A percentile compares a stretch with the other conserved stretches of the same genome.
Conservation (phyloP, 2,797 vertebrate genomes). For the Lutjanus argentimaculatus region DNA sequence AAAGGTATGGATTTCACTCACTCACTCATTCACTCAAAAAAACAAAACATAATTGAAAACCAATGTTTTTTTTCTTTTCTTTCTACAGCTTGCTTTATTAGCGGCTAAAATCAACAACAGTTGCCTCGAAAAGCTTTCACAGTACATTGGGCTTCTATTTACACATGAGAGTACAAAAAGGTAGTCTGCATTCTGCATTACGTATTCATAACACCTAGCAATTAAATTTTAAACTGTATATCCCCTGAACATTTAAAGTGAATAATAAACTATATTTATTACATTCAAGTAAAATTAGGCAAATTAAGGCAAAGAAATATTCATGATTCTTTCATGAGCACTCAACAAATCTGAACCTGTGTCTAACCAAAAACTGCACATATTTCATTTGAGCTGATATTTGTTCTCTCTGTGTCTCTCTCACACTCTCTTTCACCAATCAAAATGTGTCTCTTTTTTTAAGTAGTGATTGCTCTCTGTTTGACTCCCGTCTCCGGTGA, state of each 20-base stretch:
- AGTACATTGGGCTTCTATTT: conserved; percentile 18
- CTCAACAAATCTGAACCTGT: conserved; percentile 21
- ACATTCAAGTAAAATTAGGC: conserved; percentile 7
- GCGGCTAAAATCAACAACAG: conserved; percentile 21
- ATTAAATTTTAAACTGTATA: conserved; percentile 8
- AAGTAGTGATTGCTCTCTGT: conserved; percentile 62
- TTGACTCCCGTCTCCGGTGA: conserved; percentile 67
- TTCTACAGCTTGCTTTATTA: conserved; percentile 67
- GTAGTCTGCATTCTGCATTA: conserved; percentile 16
- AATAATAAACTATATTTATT: neutral
- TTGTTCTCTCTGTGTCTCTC: conserved; percentile 24
- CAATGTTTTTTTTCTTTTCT: conserved; percentile 9
- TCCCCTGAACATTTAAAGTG: neutral
- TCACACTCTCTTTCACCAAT: conserved; percentile 45
- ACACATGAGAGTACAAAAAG: conserved; percentile 8
- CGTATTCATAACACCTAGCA: conserved; percentile 21
- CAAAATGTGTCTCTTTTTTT: conserved; percentile 54
- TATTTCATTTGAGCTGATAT: conserved; percentile 33
- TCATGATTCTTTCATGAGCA: conserved; percentile 19
- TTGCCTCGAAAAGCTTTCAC: conserved; percentile 18
- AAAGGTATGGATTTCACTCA: neutral
- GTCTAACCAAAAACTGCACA: conserved; percentile 14
- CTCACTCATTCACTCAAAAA: neutral
- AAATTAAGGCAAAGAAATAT: conserved; percentile 14
- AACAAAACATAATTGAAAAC: neutral